Evolutionary conservation across 2,797 vertebrate species (phyloP).

Genomic region (Falco novaeseelandiae): DNA sequence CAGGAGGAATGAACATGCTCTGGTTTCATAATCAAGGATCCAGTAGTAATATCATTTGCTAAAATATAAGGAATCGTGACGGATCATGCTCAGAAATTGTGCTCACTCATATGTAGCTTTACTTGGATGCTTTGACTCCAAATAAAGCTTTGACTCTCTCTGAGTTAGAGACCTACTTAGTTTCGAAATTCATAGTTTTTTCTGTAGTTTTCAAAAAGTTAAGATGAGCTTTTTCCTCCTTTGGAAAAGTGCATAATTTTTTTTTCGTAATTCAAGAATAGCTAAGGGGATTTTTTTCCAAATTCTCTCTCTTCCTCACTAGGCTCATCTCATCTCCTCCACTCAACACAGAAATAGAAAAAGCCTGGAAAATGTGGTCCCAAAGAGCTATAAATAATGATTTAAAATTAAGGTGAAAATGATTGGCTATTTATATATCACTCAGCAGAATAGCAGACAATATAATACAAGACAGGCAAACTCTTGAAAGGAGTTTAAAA

Average conservation of each 20-base stretch:
- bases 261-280: neutral
- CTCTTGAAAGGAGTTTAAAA: neutral
- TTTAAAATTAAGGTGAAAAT: neutral
- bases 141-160: neutral
- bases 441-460: neutral
- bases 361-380: neutral
- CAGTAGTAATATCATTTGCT: neutral
- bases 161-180: neutral
- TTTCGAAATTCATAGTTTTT: neutral
- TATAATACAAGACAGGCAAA: neutral
- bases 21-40: neutral
- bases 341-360: constrained; percentile 12
- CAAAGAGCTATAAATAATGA: neutral
- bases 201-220: neutral
- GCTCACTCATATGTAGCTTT: neutral
- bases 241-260: neutral
- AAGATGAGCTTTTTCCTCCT: neutral
- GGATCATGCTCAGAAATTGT: neutral
- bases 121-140: neutral
- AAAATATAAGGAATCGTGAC: neutral
- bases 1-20: neutral
- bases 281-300: neutral
- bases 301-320: neutral
- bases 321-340: neutral
- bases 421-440: neutral